Conservation (phyloP, 1,140 invertebrate species). For the Nautilus pompilius region DNA sequence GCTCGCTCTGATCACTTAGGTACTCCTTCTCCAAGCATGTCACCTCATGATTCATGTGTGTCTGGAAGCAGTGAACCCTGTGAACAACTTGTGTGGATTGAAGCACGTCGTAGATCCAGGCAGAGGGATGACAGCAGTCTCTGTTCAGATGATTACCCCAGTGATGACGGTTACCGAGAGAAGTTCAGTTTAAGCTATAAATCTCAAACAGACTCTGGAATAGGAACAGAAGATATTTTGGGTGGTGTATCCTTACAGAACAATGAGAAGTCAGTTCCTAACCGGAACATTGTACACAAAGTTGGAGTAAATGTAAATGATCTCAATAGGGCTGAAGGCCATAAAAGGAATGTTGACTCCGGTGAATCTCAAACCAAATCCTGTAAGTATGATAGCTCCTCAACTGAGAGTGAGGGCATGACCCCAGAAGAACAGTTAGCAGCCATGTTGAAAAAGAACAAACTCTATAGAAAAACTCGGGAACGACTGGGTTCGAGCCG, state of each 20-base stretch:
- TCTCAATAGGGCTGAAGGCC: constrained; percentile 24
- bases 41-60: constrained; percentile 24
- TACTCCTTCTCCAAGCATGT: constrained; percentile 30
- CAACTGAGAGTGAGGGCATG: constrained; percentile 34
- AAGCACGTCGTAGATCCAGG: not conserved
- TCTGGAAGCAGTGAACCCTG: constrained; percentile 21
- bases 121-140: constrained; percentile 22
- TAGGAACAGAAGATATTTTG: constrained; percentile 21
- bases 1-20: constrained; percentile 26
- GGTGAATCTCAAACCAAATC: constrained; percentile 11
- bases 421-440: constrained; percentile 42
- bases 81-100: not conserved
- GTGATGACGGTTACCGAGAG: constrained; percentile 27
- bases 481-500: constrained; percentile 13
- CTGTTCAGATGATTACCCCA: constrained; percentile 34
- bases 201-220: constrained; percentile 42
- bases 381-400: constrained; percentile 8
- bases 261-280: constrained; percentile 34
- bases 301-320: constrained; percentile 43
- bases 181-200: constrained; percentile 36
- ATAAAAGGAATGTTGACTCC: constrained; percentile 19
- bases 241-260: constrained; percentile 23
- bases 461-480: constrained; percentile 30
- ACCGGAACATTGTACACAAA: constrained; percentile 16
- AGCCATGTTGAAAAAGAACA: constrained; percentile 40